These are phyloP conservation scores for Chaenodraco wilsoni DNA, from an alignment of 2,797 vertebrate species.

Conservation along the genomic window DNA sequence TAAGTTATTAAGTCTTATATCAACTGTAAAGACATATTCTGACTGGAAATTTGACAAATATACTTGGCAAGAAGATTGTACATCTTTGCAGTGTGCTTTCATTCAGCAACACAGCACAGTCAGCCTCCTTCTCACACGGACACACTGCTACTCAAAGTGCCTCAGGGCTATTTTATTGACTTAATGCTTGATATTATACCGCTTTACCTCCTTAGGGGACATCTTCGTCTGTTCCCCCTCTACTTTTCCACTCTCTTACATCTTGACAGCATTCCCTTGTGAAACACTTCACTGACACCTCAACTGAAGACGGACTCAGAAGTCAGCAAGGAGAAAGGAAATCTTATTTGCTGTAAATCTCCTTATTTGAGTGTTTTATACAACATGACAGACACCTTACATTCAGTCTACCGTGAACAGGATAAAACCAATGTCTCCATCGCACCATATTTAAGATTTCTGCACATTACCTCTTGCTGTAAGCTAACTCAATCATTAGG, in stretches of 20 bases:
- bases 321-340: slow-evolving; percentile 22
- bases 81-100: background rate
- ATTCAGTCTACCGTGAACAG: no score
- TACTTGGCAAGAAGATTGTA: no score
- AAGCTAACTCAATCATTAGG: slow-evolving; percentile 28
- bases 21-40: no score
- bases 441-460: slow-evolving; percentile 3
- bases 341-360: slow-evolving; percentile 25
- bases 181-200: slow-evolving; percentile 47
- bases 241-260: slow-evolving; percentile 19
- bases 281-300: slow-evolving; percentile 33
- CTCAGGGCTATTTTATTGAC: slow-evolving; percentile 49
- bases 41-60: no score
- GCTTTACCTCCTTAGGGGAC: slow-evolving; percentile 27
- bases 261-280: slow-evolving; percentile 39
- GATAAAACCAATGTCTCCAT: background rate
- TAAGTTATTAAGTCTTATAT: no score
- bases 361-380: slow-evolving; percentile 26
- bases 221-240: slow-evolving; percentile 7
- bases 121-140: slow-evolving; percentile 18
- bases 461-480: slow-evolving; percentile 1
- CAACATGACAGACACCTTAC: slow-evolving; percentile 20
- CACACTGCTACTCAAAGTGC: slow-evolving; percentile 10
- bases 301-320: slow-evolving; percentile 32
- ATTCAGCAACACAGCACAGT: slow-evolving; percentile 22